Evolutionary conservation across 2,797 vertebrate genomes (phyloP).

Genomic region (Valencia hispanica): DNA sequence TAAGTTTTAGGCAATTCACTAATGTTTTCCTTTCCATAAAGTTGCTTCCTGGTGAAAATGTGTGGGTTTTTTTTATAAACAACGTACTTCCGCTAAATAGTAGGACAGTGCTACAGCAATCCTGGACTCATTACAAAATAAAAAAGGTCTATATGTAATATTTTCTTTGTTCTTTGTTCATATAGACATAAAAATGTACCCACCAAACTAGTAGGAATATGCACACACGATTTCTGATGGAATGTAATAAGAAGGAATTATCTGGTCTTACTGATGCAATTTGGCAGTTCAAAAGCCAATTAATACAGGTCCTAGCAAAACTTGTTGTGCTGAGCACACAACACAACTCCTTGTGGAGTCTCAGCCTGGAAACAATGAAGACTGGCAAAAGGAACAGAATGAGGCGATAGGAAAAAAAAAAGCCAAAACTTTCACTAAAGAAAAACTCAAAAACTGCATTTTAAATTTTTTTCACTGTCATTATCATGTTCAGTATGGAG

Average conservation of each 20-base stretch:
- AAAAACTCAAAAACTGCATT: not conserved
- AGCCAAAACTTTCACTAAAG: too few species aligned
- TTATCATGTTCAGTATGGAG: not conserved
- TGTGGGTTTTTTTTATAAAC: not conserved
- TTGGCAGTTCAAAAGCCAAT: slow-evolving; percentile 2
- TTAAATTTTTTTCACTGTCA: not conserved
- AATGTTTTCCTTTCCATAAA: not conserved
- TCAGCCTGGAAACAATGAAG: not conserved
- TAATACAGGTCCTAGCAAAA: not conserved
- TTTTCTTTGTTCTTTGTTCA: not conserved
- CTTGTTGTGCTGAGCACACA: not conserved
- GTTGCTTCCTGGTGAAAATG: not conserved
- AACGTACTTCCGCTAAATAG: not conserved
- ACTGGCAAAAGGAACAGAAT: not conserved
- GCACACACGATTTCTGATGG: not conserved
- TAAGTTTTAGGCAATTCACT: not conserved
- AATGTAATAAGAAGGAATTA: not conserved
- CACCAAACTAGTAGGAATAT: not conserved
- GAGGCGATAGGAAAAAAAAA: not conserved
- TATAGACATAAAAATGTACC: not conserved
- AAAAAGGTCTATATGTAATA: not conserved
- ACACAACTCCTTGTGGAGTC: slow-evolving; percentile 1
- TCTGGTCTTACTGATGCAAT: slow-evolving; percentile 1
- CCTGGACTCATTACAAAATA: not conserved
- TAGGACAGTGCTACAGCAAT: not conserved